Base-by-base conservation (phyloP, 1,140 invertebrate genomes). In the Listronotus oregonensis region DNA sequence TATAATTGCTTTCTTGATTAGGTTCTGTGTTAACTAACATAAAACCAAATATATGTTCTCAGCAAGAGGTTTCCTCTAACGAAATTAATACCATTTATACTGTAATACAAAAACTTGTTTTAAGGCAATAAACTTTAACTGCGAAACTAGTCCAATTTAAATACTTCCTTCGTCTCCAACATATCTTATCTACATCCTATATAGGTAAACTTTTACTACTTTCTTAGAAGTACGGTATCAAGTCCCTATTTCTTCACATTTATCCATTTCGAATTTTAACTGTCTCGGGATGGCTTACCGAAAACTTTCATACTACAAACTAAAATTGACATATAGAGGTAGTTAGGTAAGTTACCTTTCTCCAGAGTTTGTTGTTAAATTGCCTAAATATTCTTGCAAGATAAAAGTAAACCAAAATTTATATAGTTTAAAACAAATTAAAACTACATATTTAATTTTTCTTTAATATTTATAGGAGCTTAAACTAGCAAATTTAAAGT, bases 161-260 rank as follows among this genome's bases (percentile, higher is more conserved):
- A 58, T 57, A 59, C 64, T 14, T 55, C 34, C 47, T 31, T 44
- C 63, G 63, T 58, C 43, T 65, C 32, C 37, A 42, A 44, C 52
- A 59, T 60, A 54, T 52, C 64, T 59, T 66, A 66, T 66, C 64
- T 66, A 52, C 64, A 31, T 66, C 59, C 49, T 59, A 39, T 54
- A 66, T 58, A 66, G 56, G 55, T 59, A 66, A 66, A 66, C 64
- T 66, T 66, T 66, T 66, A 66, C 64, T 66, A 60, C 64, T 66
- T 66, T 66, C 46, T n/a, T 18, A 18, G 46, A 55, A 57, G 37
- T 15, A 55, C 47, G 17, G 47, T 66, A 66, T 66, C 64, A 17
- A 60, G 52, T 37, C 52, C 42, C 49, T 55, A 66, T 66, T 59
- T 51, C 56, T 55, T 66, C 55, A 66, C 64, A 66, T 44, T 66